Base-by-base conservation (phyloP, 2,888 invertebrate species). In the Slavum lentiscoides region DNA sequence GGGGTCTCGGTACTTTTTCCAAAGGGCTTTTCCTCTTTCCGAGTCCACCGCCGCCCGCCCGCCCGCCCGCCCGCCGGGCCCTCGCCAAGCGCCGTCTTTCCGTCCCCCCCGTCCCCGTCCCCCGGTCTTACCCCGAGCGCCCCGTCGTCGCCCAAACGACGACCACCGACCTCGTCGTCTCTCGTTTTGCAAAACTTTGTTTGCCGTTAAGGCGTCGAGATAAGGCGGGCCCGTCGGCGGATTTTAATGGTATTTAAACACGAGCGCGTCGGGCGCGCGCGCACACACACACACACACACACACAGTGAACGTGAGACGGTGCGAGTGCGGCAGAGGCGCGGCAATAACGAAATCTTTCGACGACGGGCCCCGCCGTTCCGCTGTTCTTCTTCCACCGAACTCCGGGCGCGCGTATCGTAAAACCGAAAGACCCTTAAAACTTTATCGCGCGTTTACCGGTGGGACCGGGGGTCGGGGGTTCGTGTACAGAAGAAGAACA, bases 201-300 rank as follows among this genome's bases (percentile, higher is more conserved):
- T 72, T 80, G 64, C 72, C 43, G 80, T 80, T 80, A 66, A 80
- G 80, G 72, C 80, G 80, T 72, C 80, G 80, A 80, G 80, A 80
- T 80, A 80, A 80, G 80, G 80, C 72, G 80, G 80, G 23, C 80
- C 64, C 72, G 58, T 58, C 64, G 64, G 80, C 58, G 17, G 64
- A 80, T 80, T 80, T 80, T 80, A 80, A 80, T 80, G 70, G 80
- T 72, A 72, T 72, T 80, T 72, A 80, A 80, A 80, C 80, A 80
- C 64, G 53, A 30, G 30, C 30, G 30, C 30, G 30, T 30, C 30
- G 30, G 4, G 7, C 8, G 43, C 43, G 43, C 43, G 43, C 43
- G 9, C 8, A 43, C 8, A 43, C 43, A 43, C 43, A 9, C 43
- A 9, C 43, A 43, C 8, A 43, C 8, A 43, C 43, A 43, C 43